Evolutionary conservation across 2,113 vertebrate species (phyloP).

Genomic region (Danionella cerebrum): DNA sequence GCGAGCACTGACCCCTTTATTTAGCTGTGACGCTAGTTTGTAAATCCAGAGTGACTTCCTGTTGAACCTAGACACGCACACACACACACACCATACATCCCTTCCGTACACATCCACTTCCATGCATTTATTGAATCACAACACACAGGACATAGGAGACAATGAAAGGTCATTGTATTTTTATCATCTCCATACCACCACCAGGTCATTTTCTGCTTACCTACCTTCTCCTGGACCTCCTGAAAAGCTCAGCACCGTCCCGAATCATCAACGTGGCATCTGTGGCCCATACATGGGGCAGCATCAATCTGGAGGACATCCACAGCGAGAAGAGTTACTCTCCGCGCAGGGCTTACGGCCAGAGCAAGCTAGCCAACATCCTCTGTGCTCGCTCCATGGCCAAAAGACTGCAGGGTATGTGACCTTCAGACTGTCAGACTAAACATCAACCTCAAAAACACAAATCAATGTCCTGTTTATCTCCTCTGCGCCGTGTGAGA

Average conservation of each 20-base stretch:
- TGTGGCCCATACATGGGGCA: slow-evolving; percentile 65
- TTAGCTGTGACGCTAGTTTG: background rate
- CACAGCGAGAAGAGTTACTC: slow-evolving; percentile 67
- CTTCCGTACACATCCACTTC: slow-evolving; percentile 9
- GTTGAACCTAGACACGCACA: background rate
- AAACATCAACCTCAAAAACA: background rate
- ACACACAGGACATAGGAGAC: slow-evolving; percentile 40
- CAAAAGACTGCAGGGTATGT: slow-evolving; percentile 57
- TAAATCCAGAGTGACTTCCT: background rate
- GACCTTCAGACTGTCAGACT: background rate
- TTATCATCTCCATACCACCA: background rate
- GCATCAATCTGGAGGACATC: slow-evolving; percentile 63
- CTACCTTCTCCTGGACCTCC: slow-evolving; percentile 63
- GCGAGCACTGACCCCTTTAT: background rate
- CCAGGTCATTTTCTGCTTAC: slow-evolving; percentile 69
- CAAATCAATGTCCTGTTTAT: background rate
- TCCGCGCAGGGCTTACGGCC: slow-evolving; percentile 63
- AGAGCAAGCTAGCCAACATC: slow-evolving; percentile 73
- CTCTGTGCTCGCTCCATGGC: slow-evolving; percentile 59
- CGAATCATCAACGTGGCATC: slow-evolving; percentile 65
- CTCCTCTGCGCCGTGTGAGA: background rate
- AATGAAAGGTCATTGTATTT: slow-evolving; percentile 25
- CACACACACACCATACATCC: slow-evolving; percentile 10
- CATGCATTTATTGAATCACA: slow-evolving; percentile 1
- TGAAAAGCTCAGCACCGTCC: slow-evolving; percentile 60